Evolutionary conservation across 2,797 vertebrate genomes (phyloP).

Genomic region (Gorsachius magnificus): DNA sequence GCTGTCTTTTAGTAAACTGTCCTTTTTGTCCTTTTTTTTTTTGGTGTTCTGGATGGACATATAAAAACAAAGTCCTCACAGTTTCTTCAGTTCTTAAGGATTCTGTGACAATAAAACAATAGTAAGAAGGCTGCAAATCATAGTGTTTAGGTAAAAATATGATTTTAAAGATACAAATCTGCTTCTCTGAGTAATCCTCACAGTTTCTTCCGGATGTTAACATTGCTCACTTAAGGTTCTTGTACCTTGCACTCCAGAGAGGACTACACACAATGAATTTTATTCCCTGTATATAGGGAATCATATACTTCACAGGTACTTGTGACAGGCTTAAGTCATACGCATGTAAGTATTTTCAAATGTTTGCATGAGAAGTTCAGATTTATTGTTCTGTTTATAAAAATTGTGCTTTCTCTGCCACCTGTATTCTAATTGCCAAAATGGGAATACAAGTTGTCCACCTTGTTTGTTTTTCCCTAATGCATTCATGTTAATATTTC

Average conservation of each 20-base stretch:
- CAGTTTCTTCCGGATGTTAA: background rate
- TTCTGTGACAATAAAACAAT: background rate
- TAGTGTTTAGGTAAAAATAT: background rate
- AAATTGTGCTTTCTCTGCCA: background rate
- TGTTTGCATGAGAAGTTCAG: background rate
- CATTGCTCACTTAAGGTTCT: background rate
- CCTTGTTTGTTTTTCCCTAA: background rate
- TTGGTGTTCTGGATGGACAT: background rate
- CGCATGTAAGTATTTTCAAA: background rate
- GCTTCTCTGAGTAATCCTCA: background rate
- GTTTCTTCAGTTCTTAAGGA: background rate
- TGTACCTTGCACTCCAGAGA: background rate
- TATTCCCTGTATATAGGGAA: background rate
- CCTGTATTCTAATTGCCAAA: background rate
- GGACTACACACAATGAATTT: background rate
- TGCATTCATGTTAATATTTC: fast-evolving
- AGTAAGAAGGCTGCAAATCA: background rate
- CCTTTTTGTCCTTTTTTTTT: background rate
- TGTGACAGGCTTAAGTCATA: background rate
- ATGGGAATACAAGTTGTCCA: background rate
- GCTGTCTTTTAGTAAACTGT: background rate
- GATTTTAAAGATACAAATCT: background rate
- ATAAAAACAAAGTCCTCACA: background rate
- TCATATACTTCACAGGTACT: background rate
- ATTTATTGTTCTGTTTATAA: background rate